Base-by-base conservation (phyloP, 1,140 invertebrate genomes). In the Diabrotica undecimpunctata region DNA sequence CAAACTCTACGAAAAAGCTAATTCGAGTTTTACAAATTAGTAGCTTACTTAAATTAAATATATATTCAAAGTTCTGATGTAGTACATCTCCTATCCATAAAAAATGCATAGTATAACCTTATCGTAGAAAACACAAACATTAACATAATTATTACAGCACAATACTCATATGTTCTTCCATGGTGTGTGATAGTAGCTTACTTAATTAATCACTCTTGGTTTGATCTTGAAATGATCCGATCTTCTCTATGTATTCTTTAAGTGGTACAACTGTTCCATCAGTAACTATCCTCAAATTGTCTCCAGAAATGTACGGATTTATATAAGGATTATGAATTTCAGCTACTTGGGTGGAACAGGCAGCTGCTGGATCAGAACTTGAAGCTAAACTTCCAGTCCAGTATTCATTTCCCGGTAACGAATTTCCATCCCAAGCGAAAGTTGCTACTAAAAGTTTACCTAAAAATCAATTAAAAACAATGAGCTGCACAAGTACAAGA, bases 341-440 rank as follows among this genome's bases (percentile, higher is more conserved):
- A 0, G 83, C 68, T 38, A 87, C 80, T 59, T 86, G 81, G 0
- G 79, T 82, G 46, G 83, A 85, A 62, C 82, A 84, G 0, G 83
- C 87, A 0, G 87, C 85, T 0, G 87, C 87, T 0, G 87, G 81
- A 70, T 89, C 87, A 0, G 86, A 85, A 6, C 86, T 83, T 1
- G 76, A 70, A 0, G 71, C 69, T 85, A 74, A 67, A 53, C 54
- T 66, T 55, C 66, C 66, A 13, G 14, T 8, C 84, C 84, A 86
- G 68, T 83, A 86, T 61, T 85, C 84, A 64, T 84, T 86, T 69
- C 87, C 87, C 4, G 87, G 87, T 61, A 87, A 79, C 2, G 87
- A 81, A 70, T 89, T 89, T 7, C 85, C 83, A 73, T 89, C 87
- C 83, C 86, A 87, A 0, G 88, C 84, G 68, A 88, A 89, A 2